Percentiles rank a stretch among this genome's conserved stretches.
Evolutionary conservation across 1,140 invertebrate species (phyloP).

Genomic region (Neodiprion pinetum): DNA sequence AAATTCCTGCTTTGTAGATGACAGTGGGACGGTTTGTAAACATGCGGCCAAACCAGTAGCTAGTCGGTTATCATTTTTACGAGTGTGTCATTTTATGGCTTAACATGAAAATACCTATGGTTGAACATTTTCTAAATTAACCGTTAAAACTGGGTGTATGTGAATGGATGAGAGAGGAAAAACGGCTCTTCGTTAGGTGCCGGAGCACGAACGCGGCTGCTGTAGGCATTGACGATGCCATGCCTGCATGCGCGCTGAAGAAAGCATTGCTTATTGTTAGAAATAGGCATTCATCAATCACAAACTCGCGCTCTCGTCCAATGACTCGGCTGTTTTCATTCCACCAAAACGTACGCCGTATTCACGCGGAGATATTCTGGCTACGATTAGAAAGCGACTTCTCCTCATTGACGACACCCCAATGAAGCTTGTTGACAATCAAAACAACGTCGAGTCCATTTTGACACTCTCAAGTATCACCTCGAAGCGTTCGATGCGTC

Average conservation of each 20-base stretch:
- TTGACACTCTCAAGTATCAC: not conserved
- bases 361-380: not conserved
- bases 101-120: no score
- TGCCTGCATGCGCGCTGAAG: not conserved
- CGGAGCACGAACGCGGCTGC: no score
- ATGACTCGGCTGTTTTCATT: not conserved
- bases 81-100: no score
- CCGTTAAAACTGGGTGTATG: no score
- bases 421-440: not conserved
- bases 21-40: no score
- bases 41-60: no score
- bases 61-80: no score
- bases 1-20: no score
- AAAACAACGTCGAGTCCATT: not conserved
- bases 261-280: not conserved
- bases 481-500: not conserved
- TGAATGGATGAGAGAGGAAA: no score
- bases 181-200: no score
- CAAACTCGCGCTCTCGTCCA: not conserved
- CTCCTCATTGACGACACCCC: slow-evolving; percentile 1
- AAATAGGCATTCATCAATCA: slow-evolving; percentile 6
- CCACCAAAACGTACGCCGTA: not conserved
- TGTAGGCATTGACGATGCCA: no score
- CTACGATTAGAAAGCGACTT: not conserved
- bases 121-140: no score